Base-by-base conservation (phyloP, 2,797 vertebrate species). In the Melopsittacus undulatus region DNA sequence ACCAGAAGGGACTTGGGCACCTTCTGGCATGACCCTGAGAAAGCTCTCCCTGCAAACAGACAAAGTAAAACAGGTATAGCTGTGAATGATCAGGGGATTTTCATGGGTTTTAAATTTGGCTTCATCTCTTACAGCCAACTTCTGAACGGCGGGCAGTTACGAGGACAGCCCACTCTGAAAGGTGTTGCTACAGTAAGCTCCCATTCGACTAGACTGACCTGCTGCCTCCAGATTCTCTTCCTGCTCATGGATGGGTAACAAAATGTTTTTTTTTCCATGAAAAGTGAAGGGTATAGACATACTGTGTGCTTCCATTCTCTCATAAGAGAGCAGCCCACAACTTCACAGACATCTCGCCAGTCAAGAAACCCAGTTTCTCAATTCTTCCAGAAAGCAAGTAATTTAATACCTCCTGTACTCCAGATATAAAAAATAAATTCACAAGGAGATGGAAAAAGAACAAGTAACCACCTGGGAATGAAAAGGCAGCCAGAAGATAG, bases 241-340 rank as follows among this genome's bases (percentile, higher is more conserved):
- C 66, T 62, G 76, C 42, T 24, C 42, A 43, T 2, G 1, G 16
- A 56, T 11, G 45, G 17, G 9, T 29, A 66, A 45, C 30, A 70
- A 77, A 49, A 7, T 3, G 10, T 6, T 5, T 14, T 2, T 75
- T 62, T 62, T 57, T 51, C 24, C 38, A 78, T 11, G 24, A 46
- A 84, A 69, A 77, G 2, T 2, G 12, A 83, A 73, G 15, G 23
- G 4, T 30, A 19, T 15, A 23, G 34, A 54, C 36, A 84, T 23
- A 78, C 4, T 0, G 1, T 0, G 1, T 67, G 52, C 46, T 56
- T 45, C 45, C 20, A 24, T 42, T 68, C 27, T 29, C n/a, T 32
- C 32, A 8, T 16, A 38, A 62, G 13, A 73, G 20, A 57, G 24
- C 15, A 76, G 17, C 8, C 26, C 24, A 51, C 59, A 72, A 36